Percentiles rank a stretch among this genome's conserved stretches.
Conservation (phyloP, 2,113 vertebrate species). For the Sisor rabdophorus region DNA sequence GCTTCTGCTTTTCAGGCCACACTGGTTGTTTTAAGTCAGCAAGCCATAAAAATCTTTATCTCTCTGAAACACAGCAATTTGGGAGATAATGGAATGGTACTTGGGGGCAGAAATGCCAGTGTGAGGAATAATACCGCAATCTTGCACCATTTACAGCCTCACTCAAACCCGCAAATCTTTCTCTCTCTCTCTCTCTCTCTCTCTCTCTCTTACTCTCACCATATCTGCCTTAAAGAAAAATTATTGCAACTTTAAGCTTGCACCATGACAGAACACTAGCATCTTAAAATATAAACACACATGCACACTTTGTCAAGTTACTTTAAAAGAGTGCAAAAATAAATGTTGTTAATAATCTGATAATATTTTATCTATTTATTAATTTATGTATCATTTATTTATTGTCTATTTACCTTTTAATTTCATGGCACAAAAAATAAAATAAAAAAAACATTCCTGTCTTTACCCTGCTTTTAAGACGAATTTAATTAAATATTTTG, state of each 20-base stretch:
- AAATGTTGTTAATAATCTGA: not conserved
- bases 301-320: not conserved
- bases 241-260: constrained; percentile 40
- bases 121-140: constrained; percentile 99
- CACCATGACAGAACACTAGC: constrained; percentile 24
- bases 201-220: constrained; percentile 35
- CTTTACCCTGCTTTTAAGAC: not conserved
- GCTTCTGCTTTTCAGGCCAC: constrained; percentile 84
- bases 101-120: constrained; percentile 99
- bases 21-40: constrained; percentile 98
- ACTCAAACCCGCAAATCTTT: constrained; percentile 93
- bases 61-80: constrained; percentile 99
- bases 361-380: too few species aligned
- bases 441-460: not conserved
- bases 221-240: constrained; percentile 11
- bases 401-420: not conserved
- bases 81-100: constrained; percentile 99
- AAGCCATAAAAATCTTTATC: constrained; percentile 99
- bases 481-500: not conserved
- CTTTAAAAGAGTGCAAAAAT: not conserved
- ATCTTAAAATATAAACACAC: constrained; percentile 25
- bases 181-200: constrained; percentile 77
- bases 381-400: not conserved
- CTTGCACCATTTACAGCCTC: constrained; percentile 98
- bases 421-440: not conserved